Evolutionary conservation across 2,888 invertebrate genomes (phyloP).

Genomic region (Agrochola lychnidis): DNA sequence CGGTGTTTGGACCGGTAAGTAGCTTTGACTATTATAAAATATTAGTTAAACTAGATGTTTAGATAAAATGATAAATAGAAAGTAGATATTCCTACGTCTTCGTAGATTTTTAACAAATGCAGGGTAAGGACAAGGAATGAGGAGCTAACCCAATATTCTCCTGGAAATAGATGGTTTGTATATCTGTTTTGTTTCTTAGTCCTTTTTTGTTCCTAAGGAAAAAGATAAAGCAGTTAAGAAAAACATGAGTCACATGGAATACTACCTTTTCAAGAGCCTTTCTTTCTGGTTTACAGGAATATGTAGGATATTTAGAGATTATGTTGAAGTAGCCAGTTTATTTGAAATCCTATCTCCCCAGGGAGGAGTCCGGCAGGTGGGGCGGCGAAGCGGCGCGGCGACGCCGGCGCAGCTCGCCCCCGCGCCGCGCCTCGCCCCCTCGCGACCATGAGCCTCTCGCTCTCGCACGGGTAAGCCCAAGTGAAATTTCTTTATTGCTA

Average conservation of each 20-base stretch:
- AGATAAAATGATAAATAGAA: neutral
- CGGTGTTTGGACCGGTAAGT: constrained; percentile 89
- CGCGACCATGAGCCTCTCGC: constrained; percentile 88
- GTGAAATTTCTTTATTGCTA: neutral
- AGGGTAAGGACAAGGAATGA: neutral
- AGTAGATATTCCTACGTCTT: neutral
- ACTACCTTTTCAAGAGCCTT: neutral
- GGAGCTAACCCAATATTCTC: neutral
- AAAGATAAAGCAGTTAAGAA: neutral
- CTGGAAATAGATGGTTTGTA: neutral
- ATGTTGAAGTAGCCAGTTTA: neutral
- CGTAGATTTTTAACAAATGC: neutral
- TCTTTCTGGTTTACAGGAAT: neutral
- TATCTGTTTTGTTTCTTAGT: neutral
- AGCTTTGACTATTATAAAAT: neutral
- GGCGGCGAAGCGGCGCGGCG: constrained; percentile 89
- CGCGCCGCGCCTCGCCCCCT: constrained; percentile 89
- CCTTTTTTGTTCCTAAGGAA: too few species aligned
- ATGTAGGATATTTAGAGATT: neutral
- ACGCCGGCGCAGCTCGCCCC: constrained; percentile 90
- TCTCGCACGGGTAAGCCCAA: constrained; percentile 82
- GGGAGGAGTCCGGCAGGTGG: constrained; percentile 91
- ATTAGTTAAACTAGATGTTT: neutral
- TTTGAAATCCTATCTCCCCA: constrained; percentile 66
- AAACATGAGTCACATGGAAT: neutral